Base-by-base conservation (phyloP, 2,888 invertebrate species). In the Microplitis deprimator region DNA sequence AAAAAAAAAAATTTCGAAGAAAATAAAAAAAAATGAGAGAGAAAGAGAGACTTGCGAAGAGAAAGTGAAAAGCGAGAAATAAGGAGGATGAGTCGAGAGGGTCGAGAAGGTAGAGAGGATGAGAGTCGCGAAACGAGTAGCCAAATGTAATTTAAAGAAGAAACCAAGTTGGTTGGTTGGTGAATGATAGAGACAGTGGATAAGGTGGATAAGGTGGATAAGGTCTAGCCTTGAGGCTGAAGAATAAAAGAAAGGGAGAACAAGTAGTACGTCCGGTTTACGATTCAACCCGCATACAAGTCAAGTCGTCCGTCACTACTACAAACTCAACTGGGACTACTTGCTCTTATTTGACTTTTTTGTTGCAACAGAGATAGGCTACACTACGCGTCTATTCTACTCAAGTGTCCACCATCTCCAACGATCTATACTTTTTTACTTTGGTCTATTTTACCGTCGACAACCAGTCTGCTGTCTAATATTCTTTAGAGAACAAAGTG, bases 61-160 rank as follows among this genome's bases (percentile, higher is more conserved):
- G 67, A 76, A 62, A 69, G 62, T 62, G 76, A 76, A 62, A 64
- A 68, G 72, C 17, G 8, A 76, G 60, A 70, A 75, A 65, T 62
- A 75, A 68, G 16, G 59, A 68, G 40, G 67, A 65, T 68, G 70
- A 68, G 68, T 72, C 16, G 76, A 60, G 29, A 68, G 60, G 40
- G 64, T 29, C 29, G 29, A 29, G 29, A 29, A 4, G 29, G 29
- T 29, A 29, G 29, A 62, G 76, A 29, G 77, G 65, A 71, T 75
- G 76, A 75, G 80, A 82, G 84, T 83, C 84, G 83, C 84, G 84
- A 85, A 84, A 86, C 87, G 86, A 87, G 86, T 86, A 87, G 87
- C 87, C 88, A 87, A 87, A 88, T 87, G 87, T 87, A 88, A 88
- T 88, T 87, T 87, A 87, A 88, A 87, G 86, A 86, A 86, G 85